Evolutionary conservation across 2,797 vertebrate genomes (phyloP).

Genomic region (Sebastolobus altivelis): DNA sequence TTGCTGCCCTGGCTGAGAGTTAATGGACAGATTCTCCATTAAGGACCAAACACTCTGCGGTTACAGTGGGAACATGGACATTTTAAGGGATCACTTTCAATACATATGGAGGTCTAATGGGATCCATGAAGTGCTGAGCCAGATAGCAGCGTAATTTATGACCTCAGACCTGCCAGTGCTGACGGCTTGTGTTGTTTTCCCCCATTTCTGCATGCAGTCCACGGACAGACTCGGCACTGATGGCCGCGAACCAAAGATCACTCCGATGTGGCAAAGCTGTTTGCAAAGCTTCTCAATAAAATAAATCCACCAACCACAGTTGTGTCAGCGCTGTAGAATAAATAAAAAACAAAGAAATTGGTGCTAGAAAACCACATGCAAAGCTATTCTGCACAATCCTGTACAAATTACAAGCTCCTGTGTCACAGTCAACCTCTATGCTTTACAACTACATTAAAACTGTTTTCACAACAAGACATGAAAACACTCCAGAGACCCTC

Average conservation of each 20-base stretch:
- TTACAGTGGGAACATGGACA: conserved; percentile 39
- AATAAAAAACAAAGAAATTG: not conserved
- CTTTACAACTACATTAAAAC: conserved; percentile 69
- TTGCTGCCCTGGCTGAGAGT: conserved; percentile 47
- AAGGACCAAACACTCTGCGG: conserved; percentile 35
- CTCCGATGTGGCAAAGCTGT: conserved; percentile 16
- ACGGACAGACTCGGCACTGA: conserved; percentile 14
- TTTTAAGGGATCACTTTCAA: conserved; percentile 60
- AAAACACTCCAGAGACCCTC: conserved; percentile 69
- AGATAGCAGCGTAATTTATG: conserved; percentile 56
- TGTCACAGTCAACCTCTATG: conserved; percentile 48
- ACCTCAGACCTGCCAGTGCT: conserved; percentile 51
- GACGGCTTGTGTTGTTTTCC: conserved; percentile 48
- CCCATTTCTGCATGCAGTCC: conserved; percentile 45
- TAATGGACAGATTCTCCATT: conserved; percentile 70
- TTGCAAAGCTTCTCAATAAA: conserved; percentile 22
- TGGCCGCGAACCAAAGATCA: conserved; percentile 31
- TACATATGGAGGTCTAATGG: conserved; percentile 67
- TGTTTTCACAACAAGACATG: conserved; percentile 81
- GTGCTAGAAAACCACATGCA: conserved; percentile 4
- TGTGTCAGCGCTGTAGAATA: conserved; percentile 4
- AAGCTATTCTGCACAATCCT: not conserved
- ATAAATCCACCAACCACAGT: not conserved
- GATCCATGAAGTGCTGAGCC: conserved; percentile 67
- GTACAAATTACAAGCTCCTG: conserved; percentile 29